These are phyloP conservation scores for Hypsopygia costalis DNA, from an alignment of 2,888 invertebrate species.

Conservation along the genomic window DNA sequence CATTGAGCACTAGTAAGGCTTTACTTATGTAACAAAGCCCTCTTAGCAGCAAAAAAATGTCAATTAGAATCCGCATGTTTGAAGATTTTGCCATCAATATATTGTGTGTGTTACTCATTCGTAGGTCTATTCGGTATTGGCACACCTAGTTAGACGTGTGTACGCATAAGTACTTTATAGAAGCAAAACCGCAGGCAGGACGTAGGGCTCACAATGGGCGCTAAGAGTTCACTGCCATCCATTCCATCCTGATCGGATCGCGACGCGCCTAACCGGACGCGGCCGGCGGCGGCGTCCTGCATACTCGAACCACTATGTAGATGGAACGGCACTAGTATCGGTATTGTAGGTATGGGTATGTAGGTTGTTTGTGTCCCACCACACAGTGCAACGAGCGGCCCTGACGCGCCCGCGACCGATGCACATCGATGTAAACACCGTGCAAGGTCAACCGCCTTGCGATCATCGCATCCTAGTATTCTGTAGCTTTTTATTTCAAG, in stretches of 20 bases:
- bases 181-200: slow-evolving; percentile 7
- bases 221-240: slow-evolving; percentile 58
- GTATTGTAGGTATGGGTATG: slow-evolving; percentile 45
- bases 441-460: slow-evolving; percentile 69
- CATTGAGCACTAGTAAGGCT: too few species aligned
- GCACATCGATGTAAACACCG: slow-evolving; percentile 61
- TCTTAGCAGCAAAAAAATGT: too few species aligned
- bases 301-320: slow-evolving; percentile 60
- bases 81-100: too few species aligned
- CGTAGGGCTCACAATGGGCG: slow-evolving; percentile 25
- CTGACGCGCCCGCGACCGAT: slow-evolving; percentile 63
- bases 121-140: too few species aligned
- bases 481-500: slow-evolving; percentile 33
- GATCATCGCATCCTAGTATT: slow-evolving; percentile 35
- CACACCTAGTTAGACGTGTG: too few species aligned
- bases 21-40: too few species aligned
- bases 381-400: slow-evolving; percentile 64
- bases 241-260: slow-evolving; percentile 42
- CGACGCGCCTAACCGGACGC: slow-evolving; percentile 64
- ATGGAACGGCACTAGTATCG: slow-evolving; percentile 40
- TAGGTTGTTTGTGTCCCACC: slow-evolving; percentile 67
- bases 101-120: too few species aligned
- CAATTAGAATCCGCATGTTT: too few species aligned
- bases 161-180: neutral
- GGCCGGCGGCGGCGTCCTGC: slow-evolving; percentile 56